phyloP scores from a whole-genome alignment of 2,888 invertebrate genomes.

The Nymphalis polychloros region DNA sequence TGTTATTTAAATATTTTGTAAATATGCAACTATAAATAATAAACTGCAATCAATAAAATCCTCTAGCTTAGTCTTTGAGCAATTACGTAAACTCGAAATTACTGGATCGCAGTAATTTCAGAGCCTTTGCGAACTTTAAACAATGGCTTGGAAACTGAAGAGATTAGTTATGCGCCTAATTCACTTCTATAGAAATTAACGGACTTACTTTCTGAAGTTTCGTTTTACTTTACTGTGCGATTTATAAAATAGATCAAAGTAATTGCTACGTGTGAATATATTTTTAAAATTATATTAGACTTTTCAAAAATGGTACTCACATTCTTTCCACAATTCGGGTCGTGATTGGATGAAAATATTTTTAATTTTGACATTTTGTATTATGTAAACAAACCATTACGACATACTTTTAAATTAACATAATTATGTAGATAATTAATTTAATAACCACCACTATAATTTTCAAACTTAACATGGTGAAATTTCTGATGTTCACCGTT shows the following conservation, averaged over 20 bases:
- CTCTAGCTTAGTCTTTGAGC: conserved; percentile 3
- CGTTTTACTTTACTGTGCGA: neutral
- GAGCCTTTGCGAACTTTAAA: conserved; percentile 38
- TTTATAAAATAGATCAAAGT: neutral
- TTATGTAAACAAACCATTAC: too few relatives aligned
- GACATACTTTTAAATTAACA: too few relatives aligned
- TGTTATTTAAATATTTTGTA: neutral
- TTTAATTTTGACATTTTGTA: too few relatives aligned
- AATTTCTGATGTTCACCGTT: neutral
- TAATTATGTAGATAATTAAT: too few relatives aligned
- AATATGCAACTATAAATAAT: neutral
- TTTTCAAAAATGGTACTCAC: too few relatives aligned
- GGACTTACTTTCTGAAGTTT: conserved; percentile 3
- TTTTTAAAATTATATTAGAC: too few relatives aligned
- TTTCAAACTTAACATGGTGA: neutral
- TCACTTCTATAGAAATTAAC: conserved; percentile 6
- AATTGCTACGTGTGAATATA: too few relatives aligned
- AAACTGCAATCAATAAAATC: neutral
- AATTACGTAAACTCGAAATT: conserved; percentile 31
- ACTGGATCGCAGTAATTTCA: conserved; percentile 28
- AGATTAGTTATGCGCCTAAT: conserved; percentile 40
- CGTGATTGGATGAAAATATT: too few relatives aligned
- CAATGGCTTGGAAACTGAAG: conserved; percentile 39
- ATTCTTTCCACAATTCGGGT: too few relatives aligned
- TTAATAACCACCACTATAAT: too few relatives aligned